Conservation (phyloP, 1,140 invertebrate genomes). For the Druon quercuslanigerum region DNA sequence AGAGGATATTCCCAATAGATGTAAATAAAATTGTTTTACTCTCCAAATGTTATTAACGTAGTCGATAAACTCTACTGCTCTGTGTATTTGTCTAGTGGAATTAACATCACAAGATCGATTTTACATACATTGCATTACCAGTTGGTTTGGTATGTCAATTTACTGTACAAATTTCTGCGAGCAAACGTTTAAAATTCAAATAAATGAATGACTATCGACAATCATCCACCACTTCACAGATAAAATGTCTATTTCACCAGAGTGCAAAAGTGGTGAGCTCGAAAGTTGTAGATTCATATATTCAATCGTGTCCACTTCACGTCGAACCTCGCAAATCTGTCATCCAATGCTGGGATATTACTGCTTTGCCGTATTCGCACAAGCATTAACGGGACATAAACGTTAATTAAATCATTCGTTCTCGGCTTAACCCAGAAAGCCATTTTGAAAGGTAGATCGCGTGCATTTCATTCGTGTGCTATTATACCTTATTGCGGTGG, state of each 20-base stretch:
- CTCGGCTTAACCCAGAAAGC: constrained; percentile 5
- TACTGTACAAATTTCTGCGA: neutral
- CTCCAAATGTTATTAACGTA: constrained; percentile 15
- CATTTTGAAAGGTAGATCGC: constrained; percentile 23
- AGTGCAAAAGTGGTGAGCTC: neutral
- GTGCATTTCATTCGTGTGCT: constrained; percentile 12
- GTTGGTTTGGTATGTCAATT: neutral
- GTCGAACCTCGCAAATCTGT: too few relatives aligned
- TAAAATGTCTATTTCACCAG: neutral
- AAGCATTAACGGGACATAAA: neutral
- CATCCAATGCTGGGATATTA: neutral
- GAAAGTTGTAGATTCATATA: neutral
- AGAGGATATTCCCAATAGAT: neutral
- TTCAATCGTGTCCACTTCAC: too few relatives aligned
- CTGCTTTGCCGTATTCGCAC: constrained; percentile 3
- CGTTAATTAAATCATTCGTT: constrained; percentile 7
- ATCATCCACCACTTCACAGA: neutral
- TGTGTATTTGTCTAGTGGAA: constrained; percentile 5
- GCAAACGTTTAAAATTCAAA: constrained; percentile 8
- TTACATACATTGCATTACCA: constrained; percentile 24
- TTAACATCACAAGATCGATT: constrained; percentile 12
- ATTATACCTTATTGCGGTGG: constrained; percentile 22
- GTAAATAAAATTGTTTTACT: constrained; percentile 5
- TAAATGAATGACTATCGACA: neutral
- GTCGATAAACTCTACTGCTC: constrained; percentile 11